Conservation (phyloP, 2,113 vertebrate genomes). For the Heteronetta atricapilla region DNA sequence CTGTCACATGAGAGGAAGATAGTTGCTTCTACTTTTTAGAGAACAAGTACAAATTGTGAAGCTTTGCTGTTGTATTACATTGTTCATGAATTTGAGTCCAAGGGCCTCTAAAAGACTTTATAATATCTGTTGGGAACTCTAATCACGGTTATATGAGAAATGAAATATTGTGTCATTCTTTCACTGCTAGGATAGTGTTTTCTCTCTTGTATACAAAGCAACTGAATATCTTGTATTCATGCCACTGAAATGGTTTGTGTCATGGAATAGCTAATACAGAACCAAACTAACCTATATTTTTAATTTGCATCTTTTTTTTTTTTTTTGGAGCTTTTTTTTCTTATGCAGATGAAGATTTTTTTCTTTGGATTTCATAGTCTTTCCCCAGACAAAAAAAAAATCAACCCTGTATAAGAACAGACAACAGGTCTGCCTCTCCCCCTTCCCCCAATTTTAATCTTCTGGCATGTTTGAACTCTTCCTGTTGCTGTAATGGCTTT, state of each 20-base stretch:
- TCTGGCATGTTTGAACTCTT: not conserved
- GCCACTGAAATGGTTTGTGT: not conserved
- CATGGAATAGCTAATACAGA: not conserved
- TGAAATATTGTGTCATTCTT: slow-evolving; percentile 40
- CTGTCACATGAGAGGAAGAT: slow-evolving; percentile 76
- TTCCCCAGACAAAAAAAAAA: not conserved
- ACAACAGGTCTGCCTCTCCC: not conserved
- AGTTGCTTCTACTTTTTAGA: slow-evolving; percentile 64
- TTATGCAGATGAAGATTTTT: not conserved
- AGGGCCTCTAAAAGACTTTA: slow-evolving; percentile 31
- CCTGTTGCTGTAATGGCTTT: not conserved
- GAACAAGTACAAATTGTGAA: slow-evolving; percentile 62
- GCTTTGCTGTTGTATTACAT: slow-evolving; percentile 26
- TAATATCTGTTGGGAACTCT: slow-evolving; percentile 31
- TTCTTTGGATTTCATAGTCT: not conserved
- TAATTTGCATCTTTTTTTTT: not conserved
- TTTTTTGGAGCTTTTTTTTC: not conserved
- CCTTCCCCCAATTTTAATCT: not conserved
- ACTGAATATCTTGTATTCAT: not conserved
- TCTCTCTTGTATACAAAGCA: not conserved
- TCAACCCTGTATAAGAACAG: not conserved
- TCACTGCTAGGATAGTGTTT: not conserved
- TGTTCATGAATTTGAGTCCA: slow-evolving; percentile 51
- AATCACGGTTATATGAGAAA: slow-evolving; percentile 40
- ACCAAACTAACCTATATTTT: not conserved